phyloP scores from a whole-genome alignment of 2,888 invertebrate genomes.

The Leptothorax acervorum region DNA sequence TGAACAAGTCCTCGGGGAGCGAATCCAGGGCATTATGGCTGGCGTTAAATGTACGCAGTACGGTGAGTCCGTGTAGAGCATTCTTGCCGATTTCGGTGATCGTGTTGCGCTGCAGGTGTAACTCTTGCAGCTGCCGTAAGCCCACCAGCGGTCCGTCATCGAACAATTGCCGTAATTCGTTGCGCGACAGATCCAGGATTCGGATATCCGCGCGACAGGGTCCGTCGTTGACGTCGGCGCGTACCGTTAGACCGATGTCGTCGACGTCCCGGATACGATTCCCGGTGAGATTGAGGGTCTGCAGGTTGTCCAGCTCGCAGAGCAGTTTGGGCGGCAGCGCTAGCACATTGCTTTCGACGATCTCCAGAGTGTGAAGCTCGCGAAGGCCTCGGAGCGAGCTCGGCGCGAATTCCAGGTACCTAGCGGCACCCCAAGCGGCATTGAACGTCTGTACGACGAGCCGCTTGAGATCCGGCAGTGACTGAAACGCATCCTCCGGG shows the following conservation, averaged over 20 bases:
- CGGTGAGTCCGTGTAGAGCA: constrained; percentile 92
- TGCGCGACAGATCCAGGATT: constrained; percentile 92
- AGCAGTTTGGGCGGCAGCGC: constrained; percentile 92
- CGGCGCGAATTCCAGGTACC: constrained; percentile 91
- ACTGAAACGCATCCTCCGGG: constrained; percentile 92
- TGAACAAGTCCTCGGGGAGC: constrained; percentile 93
- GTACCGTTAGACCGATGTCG: constrained; percentile 89
- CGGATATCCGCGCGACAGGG: constrained; percentile 89
- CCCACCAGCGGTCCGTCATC: constrained; percentile 92
- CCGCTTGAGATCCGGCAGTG: constrained; percentile 92
- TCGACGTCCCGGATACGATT: constrained; percentile 93
- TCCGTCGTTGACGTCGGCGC: constrained; percentile 73
- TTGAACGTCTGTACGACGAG: constrained; percentile 93
- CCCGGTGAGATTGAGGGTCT: constrained; percentile 93
- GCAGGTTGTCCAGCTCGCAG: constrained; percentile 92
- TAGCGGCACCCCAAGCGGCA: constrained; percentile 91
- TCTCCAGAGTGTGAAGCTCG: constrained; percentile 92
- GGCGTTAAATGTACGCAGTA: constrained; percentile 93
- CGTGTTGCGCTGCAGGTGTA: constrained; percentile 94
- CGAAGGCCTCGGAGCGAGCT: constrained; percentile 92
- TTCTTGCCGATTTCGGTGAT: constrained; percentile 92
- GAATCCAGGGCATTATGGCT: constrained; percentile 94
- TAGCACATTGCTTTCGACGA: constrained; percentile 94
- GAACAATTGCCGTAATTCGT: constrained; percentile 91
- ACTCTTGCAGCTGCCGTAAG: constrained; percentile 91